Base-by-base conservation (phyloP, 2,888 invertebrate species). In the Ichneumon xanthorius region DNA sequence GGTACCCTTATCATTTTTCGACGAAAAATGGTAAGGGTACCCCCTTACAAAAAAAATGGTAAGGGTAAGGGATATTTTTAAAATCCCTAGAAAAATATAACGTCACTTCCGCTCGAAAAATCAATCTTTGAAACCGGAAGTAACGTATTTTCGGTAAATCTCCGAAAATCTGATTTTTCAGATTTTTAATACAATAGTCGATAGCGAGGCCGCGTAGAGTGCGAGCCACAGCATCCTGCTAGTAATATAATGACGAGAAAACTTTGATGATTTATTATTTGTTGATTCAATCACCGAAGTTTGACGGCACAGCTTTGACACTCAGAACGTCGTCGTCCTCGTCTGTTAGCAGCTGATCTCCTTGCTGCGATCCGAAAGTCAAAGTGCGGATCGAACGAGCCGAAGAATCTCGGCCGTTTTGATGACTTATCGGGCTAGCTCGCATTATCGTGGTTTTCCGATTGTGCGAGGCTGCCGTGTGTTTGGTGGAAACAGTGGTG, bases 241-340 rank as follows among this genome's bases (percentile, higher is more conserved):
- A 22, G 6, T 58, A 22, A 14, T 26, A 22, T 55, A 55, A 7
- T 14, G 11, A 19, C 1, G 22, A 58, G 7, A 11, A 3, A 22
- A 58, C 14, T 4, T 2, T 45, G 14, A 45, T 16, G 26, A 58
- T 26, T 58, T 16, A 48, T 48, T 16, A 48, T 48, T 48, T 48
- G 45, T 4, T 26, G 58, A 55, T 55, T n/a, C 14, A 19, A 16
- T 16, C 78, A 86, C 86, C 80, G 26, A 86, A 86, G 78, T 84
- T 81, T 6, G 78, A 81, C 19, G 86, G 75, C 9, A 86, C 86
- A 61, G 81, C 86, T 55, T 63, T 14, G 37, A 86, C 86, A 30
- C 30, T 45, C 14, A 67, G 30, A 11, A 58, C 78, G 55, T 86
- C 86, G 2, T 55, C 71, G 61, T 80, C 67, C n/a, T 55, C 58